These are phyloP conservation scores for Plagodis dolabraria DNA, from an alignment of 2,888 invertebrate species.

Conservation along the genomic window DNA sequence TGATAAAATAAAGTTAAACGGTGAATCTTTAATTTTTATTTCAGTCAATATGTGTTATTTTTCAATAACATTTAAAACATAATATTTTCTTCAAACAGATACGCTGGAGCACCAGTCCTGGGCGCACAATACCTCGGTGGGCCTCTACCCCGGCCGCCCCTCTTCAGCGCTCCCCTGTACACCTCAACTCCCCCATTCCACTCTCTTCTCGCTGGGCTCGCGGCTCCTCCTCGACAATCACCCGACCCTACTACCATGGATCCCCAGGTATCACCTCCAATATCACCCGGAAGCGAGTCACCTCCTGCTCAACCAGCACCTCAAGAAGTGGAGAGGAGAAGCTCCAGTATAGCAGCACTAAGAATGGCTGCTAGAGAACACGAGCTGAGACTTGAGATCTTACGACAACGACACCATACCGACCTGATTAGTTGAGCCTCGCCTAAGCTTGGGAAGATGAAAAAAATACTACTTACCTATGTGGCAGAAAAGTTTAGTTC, in stretches of 20 bases:
- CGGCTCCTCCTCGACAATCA: constrained; percentile 78
- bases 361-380: constrained; percentile 95
- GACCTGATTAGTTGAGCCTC: constrained; percentile 91
- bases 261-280: constrained; percentile 83
- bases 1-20: too few species aligned
- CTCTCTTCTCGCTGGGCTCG: constrained; percentile 72
- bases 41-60: neutral
- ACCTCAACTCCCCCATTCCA: constrained; percentile 83
- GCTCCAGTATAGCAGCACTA: constrained; percentile 94
- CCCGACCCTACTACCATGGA: constrained; percentile 51
- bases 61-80: neutral
- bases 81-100: constrained; percentile 53
- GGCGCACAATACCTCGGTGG: constrained; percentile 82
- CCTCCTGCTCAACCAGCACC: constrained; percentile 76
- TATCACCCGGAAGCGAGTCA: constrained; percentile 80
- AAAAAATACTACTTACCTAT: too few species aligned
- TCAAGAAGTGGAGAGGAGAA: constrained; percentile 92
- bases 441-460: neutral
- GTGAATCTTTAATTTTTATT: neutral
- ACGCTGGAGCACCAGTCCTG: constrained; percentile 67
- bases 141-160: constrained; percentile 73
- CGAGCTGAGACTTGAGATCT: constrained; percentile 92
- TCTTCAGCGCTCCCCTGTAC: constrained; percentile 88
- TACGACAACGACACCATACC: constrained; percentile 90
- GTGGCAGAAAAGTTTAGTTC: too few species aligned